phyloP scores from a whole-genome alignment of 2,113 vertebrate species.

The Heterochromis multidens region DNA sequence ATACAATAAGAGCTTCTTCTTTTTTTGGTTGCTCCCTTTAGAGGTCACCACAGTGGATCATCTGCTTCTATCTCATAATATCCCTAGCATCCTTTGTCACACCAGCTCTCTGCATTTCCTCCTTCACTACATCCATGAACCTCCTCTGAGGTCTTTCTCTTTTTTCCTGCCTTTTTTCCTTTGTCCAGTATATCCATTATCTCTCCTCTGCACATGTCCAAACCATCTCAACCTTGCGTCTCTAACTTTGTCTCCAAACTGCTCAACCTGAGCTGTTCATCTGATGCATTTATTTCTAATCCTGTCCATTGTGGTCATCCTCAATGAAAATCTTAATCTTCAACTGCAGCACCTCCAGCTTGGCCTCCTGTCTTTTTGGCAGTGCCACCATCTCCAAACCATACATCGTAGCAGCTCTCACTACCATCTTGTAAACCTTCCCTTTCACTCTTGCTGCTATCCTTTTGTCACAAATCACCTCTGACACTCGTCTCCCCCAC shows the following conservation, averaged over 20 bases:
- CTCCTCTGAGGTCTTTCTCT: not conserved
- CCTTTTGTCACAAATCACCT: not conserved
- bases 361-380: not conserved
- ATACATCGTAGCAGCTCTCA: not conserved
- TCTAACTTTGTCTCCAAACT: too few relatives aligned
- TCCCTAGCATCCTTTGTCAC: not conserved
- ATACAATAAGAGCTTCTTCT: too few relatives aligned
- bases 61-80: not conserved
- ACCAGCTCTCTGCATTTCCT: not conserved
- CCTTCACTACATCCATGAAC: not conserved
- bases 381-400: not conserved
- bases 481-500: not conserved
- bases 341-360: not conserved
- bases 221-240: not conserved
- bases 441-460: not conserved
- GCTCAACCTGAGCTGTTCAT: not conserved
- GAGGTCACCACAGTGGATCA: too few relatives aligned
- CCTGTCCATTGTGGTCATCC: not conserved
- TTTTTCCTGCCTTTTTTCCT: not conserved
- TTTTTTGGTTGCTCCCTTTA: too few relatives aligned
- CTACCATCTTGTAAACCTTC: not conserved
- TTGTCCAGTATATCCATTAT: not conserved
- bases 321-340: not conserved
- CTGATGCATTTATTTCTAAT: not conserved
- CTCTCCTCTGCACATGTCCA: not conserved